phyloP scores from a whole-genome alignment of 2,797 vertebrate species.

The Leontopithecus rosalia region DNA sequence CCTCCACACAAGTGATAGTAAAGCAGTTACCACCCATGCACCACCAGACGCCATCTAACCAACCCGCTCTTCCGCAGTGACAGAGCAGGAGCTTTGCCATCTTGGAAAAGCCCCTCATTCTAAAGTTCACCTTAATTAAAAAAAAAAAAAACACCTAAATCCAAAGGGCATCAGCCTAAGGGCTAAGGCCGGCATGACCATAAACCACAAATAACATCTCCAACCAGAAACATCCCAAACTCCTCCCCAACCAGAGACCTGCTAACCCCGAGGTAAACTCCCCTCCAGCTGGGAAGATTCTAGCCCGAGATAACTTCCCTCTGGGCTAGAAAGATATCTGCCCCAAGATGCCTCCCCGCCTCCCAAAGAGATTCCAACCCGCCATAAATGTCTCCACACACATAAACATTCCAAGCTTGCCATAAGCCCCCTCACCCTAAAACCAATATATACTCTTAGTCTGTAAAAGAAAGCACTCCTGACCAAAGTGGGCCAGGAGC shows the following conservation, averaged over 20 bases:
- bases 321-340: no score
- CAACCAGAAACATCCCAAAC: no score
- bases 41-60: no score
- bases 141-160: neutral
- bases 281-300: neutral
- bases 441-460: neutral
- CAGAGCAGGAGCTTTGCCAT: no score
- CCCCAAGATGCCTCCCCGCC: neutral
- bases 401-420: neutral
- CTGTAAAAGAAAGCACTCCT: neutral
- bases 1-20: no score
- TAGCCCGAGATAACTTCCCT: neutral
- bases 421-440: neutral
- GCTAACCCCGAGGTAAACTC: no score
- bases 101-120: no score
- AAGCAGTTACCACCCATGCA: no score
- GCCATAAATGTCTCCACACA: neutral
- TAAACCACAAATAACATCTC: neutral
- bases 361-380: neutral
- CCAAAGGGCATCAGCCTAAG: neutral
- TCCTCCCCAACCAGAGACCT: no score
- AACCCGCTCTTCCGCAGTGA: no score
- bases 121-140: no score
- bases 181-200: neutral
- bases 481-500: neutral